Evolutionary conservation across 2,113 vertebrate species (phyloP), one percentile per base, ranked within the genome.

Genomic region (Callionymus lyra): DNA sequence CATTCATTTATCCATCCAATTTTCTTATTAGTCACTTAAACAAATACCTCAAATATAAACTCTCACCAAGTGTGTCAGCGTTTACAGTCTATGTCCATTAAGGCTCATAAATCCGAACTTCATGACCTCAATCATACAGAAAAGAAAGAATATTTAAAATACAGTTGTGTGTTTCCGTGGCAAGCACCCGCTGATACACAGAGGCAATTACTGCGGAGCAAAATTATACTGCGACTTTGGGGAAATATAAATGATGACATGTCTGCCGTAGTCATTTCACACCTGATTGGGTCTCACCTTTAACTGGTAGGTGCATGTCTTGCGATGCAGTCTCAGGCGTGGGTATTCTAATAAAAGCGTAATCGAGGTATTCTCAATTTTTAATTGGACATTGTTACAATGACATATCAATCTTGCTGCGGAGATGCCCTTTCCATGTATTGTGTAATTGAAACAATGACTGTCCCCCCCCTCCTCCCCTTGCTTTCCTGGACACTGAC

Each of bases 331-430:
- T 75, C 72, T 60, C 41, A 37, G 65, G 60, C 55, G 50, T 14
- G 43, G 39, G 44, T 52, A 60, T 76, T 78, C 63, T 81, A 82
- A 79, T 82, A 81, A 76, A 72, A 70, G 64, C 81, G 84, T 83
- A 83, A 82, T 74, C 56, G 63, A 82, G 68, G 77, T 59, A 64
- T 82, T 84, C 70, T 73, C 62, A 47, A 44, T 67, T 81, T 85
- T 85, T 85, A 87, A 87, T 86, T 86, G 85, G 80, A 87, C 81
- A 80, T 82, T 82, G 80, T 86, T 72, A 70, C 70, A 78, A 57
- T 79, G 82, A 80, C 80, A 80, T 81, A 82, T 84, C 83, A 81
- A 81, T 84, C 70, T 74, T 12, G 44, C 63, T 48, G 41, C 63
- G 63, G 68, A 76, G 77, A 82, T 84, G 73, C 70, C 72, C 74